phyloP scores from a whole-genome alignment of 2,113 vertebrate species.

The Oncorhynchus mykiss region DNA sequence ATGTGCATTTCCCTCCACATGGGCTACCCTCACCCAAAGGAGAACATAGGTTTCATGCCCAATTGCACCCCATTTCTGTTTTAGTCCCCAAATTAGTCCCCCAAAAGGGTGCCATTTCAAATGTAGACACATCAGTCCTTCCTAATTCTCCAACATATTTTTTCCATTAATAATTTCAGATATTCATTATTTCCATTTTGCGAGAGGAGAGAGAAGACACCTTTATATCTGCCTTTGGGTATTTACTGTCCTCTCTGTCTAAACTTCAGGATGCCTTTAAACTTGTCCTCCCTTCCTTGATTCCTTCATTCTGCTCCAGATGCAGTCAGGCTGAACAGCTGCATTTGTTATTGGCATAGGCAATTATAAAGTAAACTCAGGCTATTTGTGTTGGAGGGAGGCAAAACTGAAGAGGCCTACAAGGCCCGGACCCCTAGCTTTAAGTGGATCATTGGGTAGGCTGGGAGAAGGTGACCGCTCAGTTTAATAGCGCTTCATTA shows the following conservation, averaged over 20 bases:
- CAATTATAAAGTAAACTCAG: slow-evolving; percentile 16
- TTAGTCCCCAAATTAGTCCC: no score
- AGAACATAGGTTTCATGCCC: no score
- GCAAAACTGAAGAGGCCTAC: neutral
- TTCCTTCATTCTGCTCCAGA: neutral
- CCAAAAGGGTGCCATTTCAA: no score
- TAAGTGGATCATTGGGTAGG: neutral
- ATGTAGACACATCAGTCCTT: no score
- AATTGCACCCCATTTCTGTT: no score
- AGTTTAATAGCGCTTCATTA: slow-evolving; percentile 14
- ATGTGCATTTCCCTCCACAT: no score
- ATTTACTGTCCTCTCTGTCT: neutral
- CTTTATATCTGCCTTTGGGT: no score
- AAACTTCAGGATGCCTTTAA: neutral
- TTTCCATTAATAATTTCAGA: no score
- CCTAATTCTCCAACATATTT: no score
- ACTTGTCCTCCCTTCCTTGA: neutral
- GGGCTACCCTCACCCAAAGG: no score
- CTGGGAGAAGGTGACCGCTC: neutral
- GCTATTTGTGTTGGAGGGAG: neutral
- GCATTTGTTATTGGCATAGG: slow-evolving; percentile 8
- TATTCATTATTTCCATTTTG: no score
- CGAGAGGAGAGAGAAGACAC: no score
- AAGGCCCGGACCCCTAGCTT: neutral
- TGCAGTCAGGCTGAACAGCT: slow-evolving; percentile 15